Conservation (phyloP, 1,140 invertebrate genomes). For the Pemphigus obesinymphae region DNA sequence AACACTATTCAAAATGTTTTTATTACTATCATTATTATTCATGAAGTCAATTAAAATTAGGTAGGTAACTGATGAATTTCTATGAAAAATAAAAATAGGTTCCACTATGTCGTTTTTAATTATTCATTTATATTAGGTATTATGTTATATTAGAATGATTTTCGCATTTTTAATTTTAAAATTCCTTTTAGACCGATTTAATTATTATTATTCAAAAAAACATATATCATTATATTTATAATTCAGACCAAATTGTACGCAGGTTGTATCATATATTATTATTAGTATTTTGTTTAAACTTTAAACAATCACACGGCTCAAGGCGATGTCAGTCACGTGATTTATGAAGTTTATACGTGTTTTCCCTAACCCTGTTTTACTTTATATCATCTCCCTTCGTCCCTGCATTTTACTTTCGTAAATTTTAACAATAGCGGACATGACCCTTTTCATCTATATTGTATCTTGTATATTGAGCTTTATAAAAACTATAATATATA, state of each 20-base stretch:
- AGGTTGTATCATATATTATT: background rate
- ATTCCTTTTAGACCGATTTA: too few species aligned
- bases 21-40: too few species aligned
- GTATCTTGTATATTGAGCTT: background rate
- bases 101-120: too few species aligned
- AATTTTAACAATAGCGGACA: background rate
- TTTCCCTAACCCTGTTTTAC: conserved; percentile 18
- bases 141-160: too few species aligned
- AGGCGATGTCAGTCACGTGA: conserved; percentile 26
- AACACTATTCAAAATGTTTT: too few species aligned
- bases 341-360: conserved; percentile 27
- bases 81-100: too few species aligned
- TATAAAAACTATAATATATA: background rate
- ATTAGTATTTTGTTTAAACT: conserved; percentile 4
- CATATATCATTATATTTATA: background rate
- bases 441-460: conserved; percentile 7
- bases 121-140: too few species aligned
- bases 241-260: background rate
- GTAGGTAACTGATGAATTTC: too few species aligned
- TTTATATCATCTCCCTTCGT: conserved; percentile 3
- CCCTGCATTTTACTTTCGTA: background rate
- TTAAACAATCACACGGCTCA: conserved; percentile 9
- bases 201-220: too few species aligned
- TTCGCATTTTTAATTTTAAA: too few species aligned
- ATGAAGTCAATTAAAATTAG: too few species aligned